Conservation (phyloP, 2,797 vertebrate genomes). For the Hybognathus amarus region DNA sequence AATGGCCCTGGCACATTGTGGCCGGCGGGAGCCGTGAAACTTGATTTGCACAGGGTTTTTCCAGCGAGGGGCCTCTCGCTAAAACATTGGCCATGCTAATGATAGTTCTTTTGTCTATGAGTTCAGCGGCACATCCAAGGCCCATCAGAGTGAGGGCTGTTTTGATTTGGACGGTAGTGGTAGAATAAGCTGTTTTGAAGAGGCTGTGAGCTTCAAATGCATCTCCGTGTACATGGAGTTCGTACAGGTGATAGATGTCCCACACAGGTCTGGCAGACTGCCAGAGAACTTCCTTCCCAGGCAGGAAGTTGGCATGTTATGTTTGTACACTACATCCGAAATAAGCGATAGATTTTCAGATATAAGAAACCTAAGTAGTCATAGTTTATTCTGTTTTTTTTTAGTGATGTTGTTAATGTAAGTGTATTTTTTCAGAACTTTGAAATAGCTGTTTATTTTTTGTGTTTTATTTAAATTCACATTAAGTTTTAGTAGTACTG, state of each 20-base stretch:
- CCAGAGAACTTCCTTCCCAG: neutral
- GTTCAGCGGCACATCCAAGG: conserved; percentile 48
- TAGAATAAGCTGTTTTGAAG: conserved; percentile 31
- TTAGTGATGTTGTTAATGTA: too few species aligned
- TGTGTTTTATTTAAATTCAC: neutral
- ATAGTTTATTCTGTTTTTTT: neutral
- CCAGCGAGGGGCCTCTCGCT: conserved; percentile 58
- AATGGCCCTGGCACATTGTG: conserved; percentile 58
- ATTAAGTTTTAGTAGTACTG: neutral
- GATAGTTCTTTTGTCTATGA: conserved; percentile 57
- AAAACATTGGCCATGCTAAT: conserved; percentile 63
- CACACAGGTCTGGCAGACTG: neutral
- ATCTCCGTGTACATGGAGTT: conserved; percentile 9
- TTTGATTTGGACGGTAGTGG: conserved; percentile 18
- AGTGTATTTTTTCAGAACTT: too few species aligned
- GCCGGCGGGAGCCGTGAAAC: conserved; percentile 63
- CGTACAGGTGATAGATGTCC: conserved; percentile 23
- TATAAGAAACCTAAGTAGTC: neutral
- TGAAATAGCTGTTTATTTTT: neutral
- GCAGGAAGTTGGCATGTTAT: neutral
- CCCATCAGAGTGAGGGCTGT: conserved; percentile 22
- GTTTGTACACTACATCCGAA: neutral
- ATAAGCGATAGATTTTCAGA: neutral
- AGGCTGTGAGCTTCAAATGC: neutral
- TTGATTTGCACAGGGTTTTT: conserved; percentile 65